Percentiles rank a stretch among this genome's conserved stretches.
phyloP scores from a whole-genome alignment of 1,140 invertebrate species.

The Bradynema listronoti region DNA sequence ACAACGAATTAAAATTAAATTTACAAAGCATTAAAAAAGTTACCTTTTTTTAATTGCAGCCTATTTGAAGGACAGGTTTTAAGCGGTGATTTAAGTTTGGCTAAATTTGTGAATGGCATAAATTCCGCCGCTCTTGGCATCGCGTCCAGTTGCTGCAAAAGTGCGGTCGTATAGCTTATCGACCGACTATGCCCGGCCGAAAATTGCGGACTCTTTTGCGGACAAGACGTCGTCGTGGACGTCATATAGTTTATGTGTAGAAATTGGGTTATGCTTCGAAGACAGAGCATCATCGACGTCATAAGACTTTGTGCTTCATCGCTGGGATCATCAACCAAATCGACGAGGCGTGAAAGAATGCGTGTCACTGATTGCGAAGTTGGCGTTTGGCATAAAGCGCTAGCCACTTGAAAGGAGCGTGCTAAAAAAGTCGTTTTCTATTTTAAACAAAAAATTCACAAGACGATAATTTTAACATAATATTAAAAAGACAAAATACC shows the following conservation, averaged over 20 bases:
- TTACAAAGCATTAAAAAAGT: no score
- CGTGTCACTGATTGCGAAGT: constrained; percentile 41
- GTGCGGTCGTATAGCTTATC: constrained; percentile 54
- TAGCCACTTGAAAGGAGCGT: constrained; percentile 48
- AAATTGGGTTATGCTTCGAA: constrained; percentile 88
- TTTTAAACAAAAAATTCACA: constrained; percentile 11
- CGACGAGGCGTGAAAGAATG: constrained; percentile 85
- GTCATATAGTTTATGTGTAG: constrained; percentile 35
- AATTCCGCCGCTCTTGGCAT: no score
- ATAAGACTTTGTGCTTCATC: constrained; percentile 99
- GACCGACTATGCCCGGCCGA: constrained; percentile 46
- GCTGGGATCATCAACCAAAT: constrained; percentile 92
- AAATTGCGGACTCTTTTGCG: constrained; percentile 2
- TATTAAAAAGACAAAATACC: constrained; percentile 76
- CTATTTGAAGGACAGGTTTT: no score
- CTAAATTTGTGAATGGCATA: no score
- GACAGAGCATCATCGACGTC: constrained; percentile 84
- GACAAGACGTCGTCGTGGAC: not conserved
- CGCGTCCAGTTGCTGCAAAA: constrained; percentile 38
- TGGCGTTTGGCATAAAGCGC: constrained; percentile 50
- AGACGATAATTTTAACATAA: not conserved
- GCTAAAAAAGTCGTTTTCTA: constrained; percentile 15
- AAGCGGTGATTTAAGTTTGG: no score
- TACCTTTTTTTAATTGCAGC: no score
- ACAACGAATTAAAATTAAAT: no score